These are phyloP conservation scores for Catajapyx aquilonaris DNA, from an alignment of 1,140 invertebrate species.

Conservation along the genomic window DNA sequence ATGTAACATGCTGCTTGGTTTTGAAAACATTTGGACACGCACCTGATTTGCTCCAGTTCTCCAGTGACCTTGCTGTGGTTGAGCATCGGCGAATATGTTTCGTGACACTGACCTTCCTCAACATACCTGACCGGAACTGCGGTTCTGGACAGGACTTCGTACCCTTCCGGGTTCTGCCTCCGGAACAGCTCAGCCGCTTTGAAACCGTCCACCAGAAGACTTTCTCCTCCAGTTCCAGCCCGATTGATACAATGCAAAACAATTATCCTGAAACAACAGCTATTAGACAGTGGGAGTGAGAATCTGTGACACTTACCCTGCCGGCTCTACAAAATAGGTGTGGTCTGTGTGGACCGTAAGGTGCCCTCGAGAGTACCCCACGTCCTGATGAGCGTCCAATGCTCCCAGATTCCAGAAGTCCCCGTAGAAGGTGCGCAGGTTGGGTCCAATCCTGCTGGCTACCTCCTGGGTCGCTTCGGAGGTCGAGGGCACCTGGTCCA, in stretches of 20 bases:
- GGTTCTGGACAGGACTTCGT: constrained; percentile 28
- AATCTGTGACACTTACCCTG: constrained; percentile 1
- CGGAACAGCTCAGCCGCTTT: constrained; percentile 33
- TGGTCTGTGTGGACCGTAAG: not conserved
- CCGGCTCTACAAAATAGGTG: constrained; percentile 8
- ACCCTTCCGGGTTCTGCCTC: constrained; percentile 26
- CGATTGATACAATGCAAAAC: constrained; percentile 43
- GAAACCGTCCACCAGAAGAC: constrained; percentile 44
- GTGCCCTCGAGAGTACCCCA: not conserved
- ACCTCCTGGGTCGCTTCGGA: too few species aligned
- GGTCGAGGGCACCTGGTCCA: too few species aligned
- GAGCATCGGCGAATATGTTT: constrained; percentile 28
- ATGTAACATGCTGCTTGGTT: too few species aligned
- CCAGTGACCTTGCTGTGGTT: constrained; percentile 22
- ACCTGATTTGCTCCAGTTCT: constrained; percentile 31
- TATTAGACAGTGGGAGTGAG: not conserved
- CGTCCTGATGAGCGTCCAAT: not conserved
- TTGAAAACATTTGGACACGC: constrained; percentile 9
- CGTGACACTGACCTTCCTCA: constrained; percentile 30
- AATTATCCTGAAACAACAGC: constrained; percentile 27
- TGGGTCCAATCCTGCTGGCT: not conserved
- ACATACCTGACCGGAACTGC: constrained; percentile 38
- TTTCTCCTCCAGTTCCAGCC: constrained; percentile 37
- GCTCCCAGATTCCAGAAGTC: constrained; percentile 3
- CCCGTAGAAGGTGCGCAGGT: not conserved